Conservation (phyloP, 2,797 vertebrate genomes). For the Heterohyrax brucei region DNA sequence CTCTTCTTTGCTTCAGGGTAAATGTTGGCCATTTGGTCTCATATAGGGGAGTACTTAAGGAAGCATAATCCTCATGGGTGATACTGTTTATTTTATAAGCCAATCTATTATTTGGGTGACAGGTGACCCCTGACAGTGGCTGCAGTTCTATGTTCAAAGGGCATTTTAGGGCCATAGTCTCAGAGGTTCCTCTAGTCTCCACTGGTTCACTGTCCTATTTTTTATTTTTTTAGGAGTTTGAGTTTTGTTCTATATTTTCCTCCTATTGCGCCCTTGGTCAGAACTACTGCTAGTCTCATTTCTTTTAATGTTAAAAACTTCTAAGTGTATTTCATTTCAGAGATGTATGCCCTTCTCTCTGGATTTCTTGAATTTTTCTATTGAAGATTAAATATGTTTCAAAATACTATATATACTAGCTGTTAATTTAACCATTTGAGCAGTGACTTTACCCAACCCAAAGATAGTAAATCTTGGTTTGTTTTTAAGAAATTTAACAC, state of each 20-base stretch:
- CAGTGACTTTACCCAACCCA: not conserved
- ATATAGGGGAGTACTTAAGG: not conserved
- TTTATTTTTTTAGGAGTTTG: not conserved
- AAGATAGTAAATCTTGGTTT: constrained; percentile 36
- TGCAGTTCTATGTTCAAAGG: not conserved
- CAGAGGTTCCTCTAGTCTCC: not conserved
- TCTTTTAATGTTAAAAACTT: constrained; percentile 44
- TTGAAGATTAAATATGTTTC: constrained; percentile 47
- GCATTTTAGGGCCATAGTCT: not conserved
- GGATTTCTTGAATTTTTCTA: constrained; percentile 47
- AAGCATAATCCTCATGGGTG: not conserved
- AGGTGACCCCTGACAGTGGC: not conserved
- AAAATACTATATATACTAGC: not conserved
- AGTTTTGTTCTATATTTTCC: not conserved
- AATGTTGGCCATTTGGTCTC: not conserved
- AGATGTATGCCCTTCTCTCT: constrained; percentile 7
- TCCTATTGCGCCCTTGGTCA: not conserved
- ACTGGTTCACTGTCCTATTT: not conserved
- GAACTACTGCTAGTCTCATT: not conserved
- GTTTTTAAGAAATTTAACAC: not conserved
- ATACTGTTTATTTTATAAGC: not conserved
- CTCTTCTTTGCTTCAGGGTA: not conserved
- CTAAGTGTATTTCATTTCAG: constrained; percentile 46
- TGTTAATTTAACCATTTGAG: constrained; percentile 38
- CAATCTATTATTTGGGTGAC: not conserved